phyloP scores from a whole-genome alignment of 92 coral and sea anemone genomes.

The Porites divaricata region DNA sequence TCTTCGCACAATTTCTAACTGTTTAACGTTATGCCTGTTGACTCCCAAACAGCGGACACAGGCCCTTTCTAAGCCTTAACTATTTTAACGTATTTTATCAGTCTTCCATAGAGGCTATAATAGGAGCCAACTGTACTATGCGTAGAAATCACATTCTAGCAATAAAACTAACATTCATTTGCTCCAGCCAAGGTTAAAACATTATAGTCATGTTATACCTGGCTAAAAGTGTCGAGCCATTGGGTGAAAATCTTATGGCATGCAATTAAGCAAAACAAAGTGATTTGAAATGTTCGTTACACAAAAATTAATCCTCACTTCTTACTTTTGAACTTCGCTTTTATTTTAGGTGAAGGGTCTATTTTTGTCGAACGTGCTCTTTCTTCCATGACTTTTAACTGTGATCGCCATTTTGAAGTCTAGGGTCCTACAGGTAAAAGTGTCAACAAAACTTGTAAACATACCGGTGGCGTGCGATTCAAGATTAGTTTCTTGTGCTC shows the following conservation, averaged over 20 bases:
- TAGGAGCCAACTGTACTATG: no score
- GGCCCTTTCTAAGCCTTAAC: neutral
- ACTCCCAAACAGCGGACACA: neutral
- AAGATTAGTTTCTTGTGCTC: conserved; percentile 6
- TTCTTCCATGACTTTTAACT: conserved; percentile 5
- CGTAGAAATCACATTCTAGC: neutral
- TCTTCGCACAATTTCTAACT: no score
- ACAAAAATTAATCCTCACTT: neutral
- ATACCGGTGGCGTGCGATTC: conserved; percentile 48
- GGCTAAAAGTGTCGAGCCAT: neutral
- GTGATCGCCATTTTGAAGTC: conserved; percentile 21
- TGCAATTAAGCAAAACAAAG: neutral
- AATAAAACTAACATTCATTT: no score
- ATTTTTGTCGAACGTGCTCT: neutral
- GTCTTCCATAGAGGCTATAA: no score
- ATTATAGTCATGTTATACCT: neutral
- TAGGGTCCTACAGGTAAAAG: conserved; percentile 39
- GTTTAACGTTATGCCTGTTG: no score
- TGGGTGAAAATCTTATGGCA: neutral
- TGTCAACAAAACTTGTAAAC: conserved; percentile 57
- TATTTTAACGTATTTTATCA: no score
- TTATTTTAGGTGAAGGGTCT: no score
- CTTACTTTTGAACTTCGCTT: neutral
- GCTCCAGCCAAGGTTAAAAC: neutral
- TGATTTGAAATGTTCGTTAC: neutral